Conservation (phyloP, 2,888 invertebrate genomes). For the Pollenia labialis region DNA sequence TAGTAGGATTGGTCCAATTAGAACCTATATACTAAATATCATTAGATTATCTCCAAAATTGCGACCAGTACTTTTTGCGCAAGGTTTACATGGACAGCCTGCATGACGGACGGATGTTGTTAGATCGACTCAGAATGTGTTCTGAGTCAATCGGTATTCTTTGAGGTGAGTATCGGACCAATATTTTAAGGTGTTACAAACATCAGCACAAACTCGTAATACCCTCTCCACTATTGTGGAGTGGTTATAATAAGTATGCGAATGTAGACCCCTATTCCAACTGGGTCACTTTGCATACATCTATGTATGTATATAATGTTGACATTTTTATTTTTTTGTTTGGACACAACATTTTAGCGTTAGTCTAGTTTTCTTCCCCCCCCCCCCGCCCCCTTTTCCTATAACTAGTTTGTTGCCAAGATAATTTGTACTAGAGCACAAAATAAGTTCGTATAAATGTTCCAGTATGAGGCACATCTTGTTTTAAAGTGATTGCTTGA, state of each 20-base stretch:
- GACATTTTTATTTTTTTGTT: slow-evolving; percentile 31
- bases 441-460: slow-evolving; percentile 22
- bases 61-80: too few species aligned
- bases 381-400: background rate
- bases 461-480: slow-evolving; percentile 12
- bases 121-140: too few species aligned
- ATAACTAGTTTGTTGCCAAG: slow-evolving; percentile 8
- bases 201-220: too few species aligned
- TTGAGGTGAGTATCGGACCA: too few species aligned
- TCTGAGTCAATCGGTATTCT: too few species aligned
- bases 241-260: background rate
- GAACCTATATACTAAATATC: too few species aligned
- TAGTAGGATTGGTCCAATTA: too few species aligned
- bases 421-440: slow-evolving; percentile 43
- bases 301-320: slow-evolving; percentile 34
- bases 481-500: slow-evolving; percentile 50
- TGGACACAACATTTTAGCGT: slow-evolving; percentile 51
- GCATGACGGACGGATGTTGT: too few species aligned
- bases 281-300: slow-evolving; percentile 13
- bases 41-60: too few species aligned
- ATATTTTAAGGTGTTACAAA: too few species aligned
- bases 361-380: slow-evolving; percentile 38
- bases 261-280: slow-evolving; percentile 1
- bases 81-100: too few species aligned
- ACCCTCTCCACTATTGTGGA: too few species aligned